These are phyloP conservation scores for Megaceryle maxima DNA, from an alignment of 2,113 vertebrate species.

Conservation along the genomic window DNA sequence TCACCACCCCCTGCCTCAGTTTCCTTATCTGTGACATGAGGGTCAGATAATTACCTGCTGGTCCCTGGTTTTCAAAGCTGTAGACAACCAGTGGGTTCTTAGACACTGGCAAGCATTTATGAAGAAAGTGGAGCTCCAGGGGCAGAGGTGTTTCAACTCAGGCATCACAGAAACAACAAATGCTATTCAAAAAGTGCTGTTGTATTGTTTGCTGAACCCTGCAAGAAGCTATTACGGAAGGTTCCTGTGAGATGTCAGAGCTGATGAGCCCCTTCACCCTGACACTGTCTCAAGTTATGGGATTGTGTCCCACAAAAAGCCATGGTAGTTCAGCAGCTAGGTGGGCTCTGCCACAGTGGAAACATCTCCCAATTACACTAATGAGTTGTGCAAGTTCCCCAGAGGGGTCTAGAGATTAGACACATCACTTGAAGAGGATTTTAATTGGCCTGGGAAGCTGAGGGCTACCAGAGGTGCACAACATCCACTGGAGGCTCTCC, in stretches of 20 bases:
- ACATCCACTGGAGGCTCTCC: background rate
- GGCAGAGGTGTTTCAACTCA: background rate
- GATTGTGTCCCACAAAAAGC: background rate
- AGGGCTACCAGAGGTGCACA: background rate
- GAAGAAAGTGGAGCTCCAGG: background rate
- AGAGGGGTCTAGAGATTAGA: background rate
- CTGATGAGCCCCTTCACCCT: background rate
- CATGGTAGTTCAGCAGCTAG: background rate
- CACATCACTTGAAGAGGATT: background rate
- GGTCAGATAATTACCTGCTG: background rate
- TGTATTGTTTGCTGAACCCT: background rate
- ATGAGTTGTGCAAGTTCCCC: constrained; percentile 20
- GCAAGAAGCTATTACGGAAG: background rate
- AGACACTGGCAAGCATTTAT: background rate
- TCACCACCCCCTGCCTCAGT: background rate
- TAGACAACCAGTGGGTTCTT: background rate
- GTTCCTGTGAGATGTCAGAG: background rate
- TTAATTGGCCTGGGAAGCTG: constrained; percentile 52
- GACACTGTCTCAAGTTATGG: background rate
- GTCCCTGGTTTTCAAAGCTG: background rate
- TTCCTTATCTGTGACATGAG: background rate
- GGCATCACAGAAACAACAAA: background rate
- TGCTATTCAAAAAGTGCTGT: background rate
- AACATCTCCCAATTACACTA: constrained; percentile 48
- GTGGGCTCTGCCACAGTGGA: constrained; percentile 11